Evolutionary conservation across 2,888 invertebrate genomes (phyloP).

Genomic region (Ophion costatus): DNA sequence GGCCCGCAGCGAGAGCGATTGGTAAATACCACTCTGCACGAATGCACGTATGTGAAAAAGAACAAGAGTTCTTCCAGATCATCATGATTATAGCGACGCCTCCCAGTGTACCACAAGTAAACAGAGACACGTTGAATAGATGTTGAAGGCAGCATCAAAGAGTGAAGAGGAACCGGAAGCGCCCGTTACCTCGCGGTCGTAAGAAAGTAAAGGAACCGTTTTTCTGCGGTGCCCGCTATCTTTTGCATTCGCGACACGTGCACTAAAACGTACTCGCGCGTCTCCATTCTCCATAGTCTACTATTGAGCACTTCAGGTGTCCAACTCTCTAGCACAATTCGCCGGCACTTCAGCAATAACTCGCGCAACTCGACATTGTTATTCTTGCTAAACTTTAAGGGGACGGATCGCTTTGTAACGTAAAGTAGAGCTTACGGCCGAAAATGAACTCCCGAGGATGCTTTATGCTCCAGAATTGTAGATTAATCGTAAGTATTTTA

Average conservation of each 20-base stretch:
- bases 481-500: too few species aligned
- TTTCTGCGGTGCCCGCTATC: slow-evolving; percentile 15
- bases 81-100: not conserved
- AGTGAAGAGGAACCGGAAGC: slow-evolving; percentile 58
- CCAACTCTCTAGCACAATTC: not conserved
- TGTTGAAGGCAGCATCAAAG: slow-evolving; percentile 11
- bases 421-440: too few species aligned
- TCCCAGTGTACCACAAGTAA: slow-evolving; percentile 20
- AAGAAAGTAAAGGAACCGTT: slow-evolving; percentile 63
- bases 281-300: slow-evolving; percentile 46
- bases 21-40: slow-evolving; percentile 3
- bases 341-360: not conserved
- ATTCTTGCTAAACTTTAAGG: not conserved
- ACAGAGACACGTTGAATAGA: not conserved
- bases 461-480: too few species aligned
- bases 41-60: slow-evolving; percentile 3
- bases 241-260: slow-evolving; percentile 13
- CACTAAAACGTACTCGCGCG: slow-evolving; percentile 17
- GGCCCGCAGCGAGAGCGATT: slow-evolving; percentile 21
- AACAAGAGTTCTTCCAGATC: slow-evolving; percentile 31
- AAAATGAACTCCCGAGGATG: too few species aligned
- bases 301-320: slow-evolving; percentile 18
- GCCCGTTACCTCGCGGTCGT: slow-evolving; percentile 56
- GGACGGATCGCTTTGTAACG: too few species aligned
- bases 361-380: slow-evolving; percentile 31